These are phyloP conservation scores for Pocota personata DNA, from an alignment of 2,888 invertebrate species.

Conservation along the genomic window DNA sequence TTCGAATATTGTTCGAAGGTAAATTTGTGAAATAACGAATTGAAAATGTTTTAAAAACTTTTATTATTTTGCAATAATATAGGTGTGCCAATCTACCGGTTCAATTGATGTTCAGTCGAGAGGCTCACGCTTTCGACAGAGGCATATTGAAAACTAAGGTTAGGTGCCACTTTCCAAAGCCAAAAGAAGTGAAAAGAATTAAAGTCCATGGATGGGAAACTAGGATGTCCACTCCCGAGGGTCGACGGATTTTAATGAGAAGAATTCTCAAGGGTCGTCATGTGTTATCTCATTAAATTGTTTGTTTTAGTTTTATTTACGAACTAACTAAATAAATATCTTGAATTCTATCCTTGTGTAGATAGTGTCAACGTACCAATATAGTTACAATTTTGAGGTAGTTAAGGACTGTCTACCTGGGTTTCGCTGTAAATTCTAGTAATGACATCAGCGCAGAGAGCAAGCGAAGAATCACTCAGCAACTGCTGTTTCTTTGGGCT, in stretches of 20 bases:
- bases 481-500: too few species aligned
- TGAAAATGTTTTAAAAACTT: neutral
- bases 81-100: constrained; percentile 56
- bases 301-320: neutral
- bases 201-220: constrained; percentile 88
- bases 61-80: neutral
- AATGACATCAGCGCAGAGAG: too few species aligned
- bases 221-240: constrained; percentile 87
- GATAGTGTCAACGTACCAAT: too few species aligned
- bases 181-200: constrained; percentile 88
- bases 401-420: too few species aligned
- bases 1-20: constrained; percentile 60
- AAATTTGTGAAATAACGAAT: neutral
- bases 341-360: too few species aligned
- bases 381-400: too few species aligned
- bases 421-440: too few species aligned
- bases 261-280: constrained; percentile 89
- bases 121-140: constrained; percentile 80
- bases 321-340: neutral
- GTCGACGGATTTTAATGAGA: constrained; percentile 89
- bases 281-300: constrained; percentile 87
- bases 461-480: too few species aligned
- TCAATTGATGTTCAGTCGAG: constrained; percentile 70
- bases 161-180: constrained; percentile 87
- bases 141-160: constrained; percentile 79